Base-by-base conservation (phyloP, 2,797 vertebrate species). In the Sarcoramphus papa region DNA sequence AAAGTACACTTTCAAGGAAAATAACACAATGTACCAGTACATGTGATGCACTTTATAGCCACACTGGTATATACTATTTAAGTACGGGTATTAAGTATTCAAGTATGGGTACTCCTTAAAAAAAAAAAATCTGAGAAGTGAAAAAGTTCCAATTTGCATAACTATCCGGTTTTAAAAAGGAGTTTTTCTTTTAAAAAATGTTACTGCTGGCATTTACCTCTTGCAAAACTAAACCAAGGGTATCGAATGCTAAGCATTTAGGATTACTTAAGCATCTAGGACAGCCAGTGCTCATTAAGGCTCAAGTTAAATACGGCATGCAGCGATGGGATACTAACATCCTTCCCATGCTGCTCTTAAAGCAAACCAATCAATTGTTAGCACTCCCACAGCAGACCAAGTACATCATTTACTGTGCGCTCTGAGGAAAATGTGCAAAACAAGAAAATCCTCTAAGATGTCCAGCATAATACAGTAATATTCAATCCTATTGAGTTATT, bases 341-440 rank as follows among this genome's bases (percentile, higher is more conserved):
- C 87, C 88, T 95, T 94, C 93, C 93, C 91, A 45, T 9, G 96
- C 93, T 94, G 95, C 96, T 97, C 96, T 94, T 87, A 96, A 93
- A 97, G 86, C 96, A 95, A 97, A 91, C 64, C 96, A 96, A 96
- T 97, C 97, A 97, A 97, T 75, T 85, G 85, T 93, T 93, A 97
- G 95, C 45, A 5, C 75, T 97, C 96, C 90, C 96, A 60, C 9
- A 95, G 92, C 95, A 97, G 75, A 75, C 41, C 30, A 3, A 68
- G 91, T 23, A 67, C 92, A 95, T 93, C 92, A 95, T 95, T 97
- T 96, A 97, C 90, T 64, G 78, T 57, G 62, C 63, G 82, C 92
- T 96, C 86, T 33, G 75, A 97, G 95, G 83, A 97, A 97, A 97
- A 96, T 10, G 45, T 53, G 83, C 96, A 94, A 93, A 96, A 45